Evolutionary conservation across 2,797 vertebrate species (phyloP), one percentile per base, ranked within the genome.

Genomic region (Uromys caudimaculatus): DNA sequence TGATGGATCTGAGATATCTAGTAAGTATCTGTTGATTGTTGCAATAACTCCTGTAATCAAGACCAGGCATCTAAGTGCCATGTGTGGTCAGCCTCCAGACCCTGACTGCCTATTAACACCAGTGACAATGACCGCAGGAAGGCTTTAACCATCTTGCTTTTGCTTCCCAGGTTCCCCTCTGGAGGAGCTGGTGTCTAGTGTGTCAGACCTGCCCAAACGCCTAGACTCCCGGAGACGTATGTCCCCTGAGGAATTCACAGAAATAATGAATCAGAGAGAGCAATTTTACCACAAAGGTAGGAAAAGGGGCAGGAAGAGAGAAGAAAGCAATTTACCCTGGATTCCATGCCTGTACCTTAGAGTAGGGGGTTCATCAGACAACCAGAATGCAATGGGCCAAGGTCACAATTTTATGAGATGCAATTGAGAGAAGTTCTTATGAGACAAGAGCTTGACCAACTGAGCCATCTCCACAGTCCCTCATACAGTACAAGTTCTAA

Each of bases 221-320:
- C 97, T 99, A 27, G 98, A 98, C 0, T 94, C 98, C 73, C 97
- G 98, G 86, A 98, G 97, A 97, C 93, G 97, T 0, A 92, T 98
- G 89, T 95, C 98, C 56, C 98, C 98, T 0, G 96, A 98, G 91
- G 98, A 98, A 50, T 99, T 99, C 0, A 96, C 98, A 0, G 97
- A 98, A 78, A 98, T 98, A 87, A 99, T 99, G 98, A 97, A 98
- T 76, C 89, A 8, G 35, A 96, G 99, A 76, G 99, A 99, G 83
- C 97, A 98, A 5, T 98, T 98, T 11, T 98, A 97, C 94, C 98
- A 98, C 87, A 94, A 98, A 87, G 98, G 99, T 99, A 96, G 98
- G 97, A 10, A 41, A 67, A 35, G 13, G 8, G 6, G 27, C 11
- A 44, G 79, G 58, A 41, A 27, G 50, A 67, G 50, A 77, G 27